Percentiles rank a stretch among this genome's conserved stretches.
Conservation (phyloP, 2,797 vertebrate species). For the Sebastiscus tertius region DNA sequence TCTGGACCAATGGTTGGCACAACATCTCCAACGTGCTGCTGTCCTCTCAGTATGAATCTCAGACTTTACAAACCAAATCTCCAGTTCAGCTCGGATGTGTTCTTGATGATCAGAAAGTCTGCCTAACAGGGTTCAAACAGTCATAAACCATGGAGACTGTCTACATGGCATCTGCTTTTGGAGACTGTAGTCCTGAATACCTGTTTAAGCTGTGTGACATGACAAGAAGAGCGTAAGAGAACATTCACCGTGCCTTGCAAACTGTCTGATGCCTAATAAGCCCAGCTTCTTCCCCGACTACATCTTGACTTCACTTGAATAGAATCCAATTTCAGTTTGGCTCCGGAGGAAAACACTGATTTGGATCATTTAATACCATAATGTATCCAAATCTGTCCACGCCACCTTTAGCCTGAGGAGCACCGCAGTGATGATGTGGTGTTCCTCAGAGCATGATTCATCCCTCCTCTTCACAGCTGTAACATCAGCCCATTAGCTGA, state of each 20-base stretch:
- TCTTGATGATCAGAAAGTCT: background rate
- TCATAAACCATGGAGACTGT: background rate
- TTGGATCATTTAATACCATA: slow-evolving; percentile 41
- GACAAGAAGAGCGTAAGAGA: background rate
- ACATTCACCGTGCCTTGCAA: background rate
- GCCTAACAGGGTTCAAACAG: background rate
- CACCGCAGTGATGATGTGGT: background rate
- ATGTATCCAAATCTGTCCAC: slow-evolving; percentile 25
- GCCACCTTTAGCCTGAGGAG: slow-evolving; percentile 28
- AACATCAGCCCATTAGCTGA: slow-evolving; percentile 32
- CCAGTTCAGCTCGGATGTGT: background rate
- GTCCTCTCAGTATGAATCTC: background rate
- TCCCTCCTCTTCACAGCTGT: slow-evolving; percentile 14
- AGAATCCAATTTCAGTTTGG: slow-evolving; percentile 15
- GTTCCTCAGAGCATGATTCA: slow-evolving; percentile 27
- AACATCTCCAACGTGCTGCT: background rate
- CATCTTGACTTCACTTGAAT: background rate
- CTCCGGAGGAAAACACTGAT: slow-evolving; percentile 19
- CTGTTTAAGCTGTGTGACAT: background rate
- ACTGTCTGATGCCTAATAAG: background rate
- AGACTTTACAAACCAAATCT: background rate
- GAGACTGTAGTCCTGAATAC: background rate
- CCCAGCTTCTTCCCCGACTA: background rate
- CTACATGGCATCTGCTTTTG: background rate
- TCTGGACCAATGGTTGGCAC: background rate